Percentiles rank a stretch among this genome's conserved stretches.
Conservation (phyloP, 2,888 invertebrate genomes). For the Orthosia cruda region DNA sequence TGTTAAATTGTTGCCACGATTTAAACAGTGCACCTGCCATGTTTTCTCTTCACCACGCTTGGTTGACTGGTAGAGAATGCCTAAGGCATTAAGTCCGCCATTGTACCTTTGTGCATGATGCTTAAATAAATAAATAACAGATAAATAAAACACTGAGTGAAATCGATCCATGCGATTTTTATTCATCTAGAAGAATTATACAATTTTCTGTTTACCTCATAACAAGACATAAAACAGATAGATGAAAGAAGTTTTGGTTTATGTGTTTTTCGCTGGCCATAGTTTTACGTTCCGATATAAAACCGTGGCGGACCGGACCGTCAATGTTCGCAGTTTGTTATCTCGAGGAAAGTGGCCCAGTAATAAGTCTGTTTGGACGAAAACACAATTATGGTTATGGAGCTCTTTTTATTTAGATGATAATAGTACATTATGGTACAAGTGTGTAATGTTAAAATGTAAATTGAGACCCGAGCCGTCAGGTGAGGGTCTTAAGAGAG, state of each 20-base stretch:
- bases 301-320: slow-evolving; percentile 15
- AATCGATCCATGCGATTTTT: background rate
- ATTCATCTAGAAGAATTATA: background rate
- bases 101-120: too few relatives aligned
- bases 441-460: too few relatives aligned
- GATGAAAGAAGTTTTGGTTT: slow-evolving; percentile 36
- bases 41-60: too few relatives aligned
- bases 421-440: too few relatives aligned
- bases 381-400: background rate
- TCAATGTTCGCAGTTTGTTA: slow-evolving; percentile 26
- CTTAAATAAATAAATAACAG: too few relatives aligned
- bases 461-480: too few relatives aligned
- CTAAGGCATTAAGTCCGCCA: too few relatives aligned
- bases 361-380: background rate
- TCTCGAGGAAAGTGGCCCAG: slow-evolving; percentile 3
- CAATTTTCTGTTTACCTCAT: background rate
- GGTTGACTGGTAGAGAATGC: too few relatives aligned
- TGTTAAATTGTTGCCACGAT: too few relatives aligned
- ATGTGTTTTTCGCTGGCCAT: slow-evolving; percentile 23
- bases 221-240: slow-evolving; percentile 15
- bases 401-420: slow-evolving; percentile 9
- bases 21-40: too few relatives aligned
- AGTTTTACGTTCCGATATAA: slow-evolving; percentile 47
- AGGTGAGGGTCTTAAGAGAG: too few relatives aligned
- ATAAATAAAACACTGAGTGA: too few relatives aligned